Conservation (phyloP, 2,113 vertebrate species). For the Microcebus ravelobensis region DNA sequence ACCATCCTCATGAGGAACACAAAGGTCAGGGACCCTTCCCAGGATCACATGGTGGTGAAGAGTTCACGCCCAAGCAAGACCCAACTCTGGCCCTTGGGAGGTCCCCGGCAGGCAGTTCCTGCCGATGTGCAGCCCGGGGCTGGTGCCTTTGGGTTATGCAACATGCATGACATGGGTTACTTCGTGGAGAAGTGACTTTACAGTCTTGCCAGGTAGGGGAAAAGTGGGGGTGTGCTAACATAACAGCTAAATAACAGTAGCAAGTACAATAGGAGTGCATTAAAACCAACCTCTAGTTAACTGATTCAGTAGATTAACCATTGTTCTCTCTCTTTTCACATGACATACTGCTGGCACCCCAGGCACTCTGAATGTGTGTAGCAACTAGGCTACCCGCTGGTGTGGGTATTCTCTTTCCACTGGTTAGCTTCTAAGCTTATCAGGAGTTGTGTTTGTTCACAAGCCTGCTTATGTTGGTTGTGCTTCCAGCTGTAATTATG, state of each 20-base stretch:
- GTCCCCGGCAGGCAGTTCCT: background rate
- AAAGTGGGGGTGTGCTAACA: background rate
- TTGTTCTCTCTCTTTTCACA: background rate
- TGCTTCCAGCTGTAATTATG: background rate
- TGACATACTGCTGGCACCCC: rapidly evolving
- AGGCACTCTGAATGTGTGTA: background rate
- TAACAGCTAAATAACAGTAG: background rate
- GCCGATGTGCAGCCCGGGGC: rapidly evolving
- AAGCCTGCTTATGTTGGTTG: background rate
- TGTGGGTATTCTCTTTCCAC: background rate
- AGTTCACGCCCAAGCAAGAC: rapidly evolving
- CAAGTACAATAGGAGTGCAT: background rate
- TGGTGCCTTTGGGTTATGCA: background rate
- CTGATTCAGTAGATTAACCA: background rate
- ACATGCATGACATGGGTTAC: rapidly evolving
- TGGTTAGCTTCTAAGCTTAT: background rate
- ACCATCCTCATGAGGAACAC: background rate
- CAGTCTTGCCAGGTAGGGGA: background rate
- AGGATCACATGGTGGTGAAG: background rate
- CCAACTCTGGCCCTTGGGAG: too few relatives aligned
- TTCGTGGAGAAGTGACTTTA: background rate
- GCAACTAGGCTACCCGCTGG: too few relatives aligned
- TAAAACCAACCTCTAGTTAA: background rate
- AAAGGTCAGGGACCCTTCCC: background rate
- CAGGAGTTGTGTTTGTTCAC: background rate